Percentiles rank a stretch among this genome's conserved stretches.
Conservation (phyloP, 2,797 vertebrate genomes). For the Petrocephalus sullivani region DNA sequence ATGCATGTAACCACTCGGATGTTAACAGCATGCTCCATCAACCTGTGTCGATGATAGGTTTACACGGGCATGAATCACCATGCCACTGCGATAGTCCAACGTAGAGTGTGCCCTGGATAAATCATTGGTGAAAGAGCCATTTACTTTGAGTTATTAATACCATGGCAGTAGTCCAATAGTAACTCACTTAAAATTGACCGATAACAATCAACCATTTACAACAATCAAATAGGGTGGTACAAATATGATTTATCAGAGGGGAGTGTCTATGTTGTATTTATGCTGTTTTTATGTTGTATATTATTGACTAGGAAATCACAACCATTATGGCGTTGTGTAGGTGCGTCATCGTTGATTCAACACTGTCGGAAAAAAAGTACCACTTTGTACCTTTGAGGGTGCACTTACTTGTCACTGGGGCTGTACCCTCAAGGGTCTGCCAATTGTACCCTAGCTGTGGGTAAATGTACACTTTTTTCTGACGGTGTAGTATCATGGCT, state of each 20-base stretch:
- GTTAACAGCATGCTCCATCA: neutral
- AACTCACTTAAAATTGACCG: slow-evolving; percentile 12
- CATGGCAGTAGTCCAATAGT: neutral
- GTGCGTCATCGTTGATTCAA: neutral
- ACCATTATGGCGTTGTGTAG: neutral
- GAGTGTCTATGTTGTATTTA: neutral
- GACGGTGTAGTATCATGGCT: neutral
- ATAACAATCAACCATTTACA: slow-evolving; percentile 12
- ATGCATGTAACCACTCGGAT: neutral
- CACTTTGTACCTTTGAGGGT: neutral
- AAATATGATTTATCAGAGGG: neutral
- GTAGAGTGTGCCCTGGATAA: neutral
- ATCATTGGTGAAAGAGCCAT: neutral
- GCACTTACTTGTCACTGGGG: neutral
- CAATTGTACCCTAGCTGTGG: neutral
- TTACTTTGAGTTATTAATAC: slow-evolving; percentile 5
- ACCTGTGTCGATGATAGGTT: neutral
- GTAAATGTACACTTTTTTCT: neutral
- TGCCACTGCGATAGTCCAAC: neutral
- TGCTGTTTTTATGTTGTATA: neutral
- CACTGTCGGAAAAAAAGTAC: neutral
- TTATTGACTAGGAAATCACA: neutral
- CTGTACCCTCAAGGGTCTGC: neutral
- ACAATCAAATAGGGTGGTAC: slow-evolving; percentile 6
- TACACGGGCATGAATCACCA: neutral